These are phyloP conservation scores for Portunus trituberculatus DNA, from an alignment of 1,140 invertebrate genomes.

Conservation along the genomic window DNA sequence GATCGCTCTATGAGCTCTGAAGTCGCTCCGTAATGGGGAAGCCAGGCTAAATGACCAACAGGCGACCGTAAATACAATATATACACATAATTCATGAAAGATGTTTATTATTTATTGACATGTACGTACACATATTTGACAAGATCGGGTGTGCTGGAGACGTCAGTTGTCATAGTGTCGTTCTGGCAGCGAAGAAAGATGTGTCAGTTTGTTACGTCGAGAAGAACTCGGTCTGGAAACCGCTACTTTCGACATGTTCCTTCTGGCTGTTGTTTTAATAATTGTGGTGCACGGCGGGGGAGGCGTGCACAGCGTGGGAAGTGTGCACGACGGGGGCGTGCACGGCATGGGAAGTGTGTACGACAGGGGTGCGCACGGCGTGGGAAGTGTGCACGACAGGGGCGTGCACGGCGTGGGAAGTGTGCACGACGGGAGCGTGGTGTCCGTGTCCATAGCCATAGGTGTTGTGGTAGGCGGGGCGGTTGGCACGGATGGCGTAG, in stretches of 20 bases:
- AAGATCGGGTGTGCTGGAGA: constrained; percentile 12
- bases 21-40: too few relatives aligned
- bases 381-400: background rate
- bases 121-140: too few relatives aligned
- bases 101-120: too few relatives aligned
- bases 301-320: background rate
- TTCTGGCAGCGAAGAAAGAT: too few relatives aligned
- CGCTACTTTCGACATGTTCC: constrained; percentile 21
- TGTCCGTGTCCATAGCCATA: background rate
- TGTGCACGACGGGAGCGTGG: background rate
- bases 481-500: background rate
- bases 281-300: background rate
- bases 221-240: constrained; percentile 39
- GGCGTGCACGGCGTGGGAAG: background rate
- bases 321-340: too few relatives aligned
- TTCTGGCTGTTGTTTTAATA: too few relatives aligned
- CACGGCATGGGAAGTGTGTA: background rate
- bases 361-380: too few relatives aligned
- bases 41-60: too few relatives aligned
- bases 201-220: too few relatives aligned
- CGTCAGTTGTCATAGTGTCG: background rate
- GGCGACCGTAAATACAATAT: too few relatives aligned
- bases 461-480: background rate
- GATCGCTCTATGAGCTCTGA: too few relatives aligned
- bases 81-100: too few relatives aligned